Percentiles rank a stretch among this genome's conserved stretches.
Evolutionary conservation across 2,797 vertebrate species (phyloP).

Genomic region (Falco novaeseelandiae): DNA sequence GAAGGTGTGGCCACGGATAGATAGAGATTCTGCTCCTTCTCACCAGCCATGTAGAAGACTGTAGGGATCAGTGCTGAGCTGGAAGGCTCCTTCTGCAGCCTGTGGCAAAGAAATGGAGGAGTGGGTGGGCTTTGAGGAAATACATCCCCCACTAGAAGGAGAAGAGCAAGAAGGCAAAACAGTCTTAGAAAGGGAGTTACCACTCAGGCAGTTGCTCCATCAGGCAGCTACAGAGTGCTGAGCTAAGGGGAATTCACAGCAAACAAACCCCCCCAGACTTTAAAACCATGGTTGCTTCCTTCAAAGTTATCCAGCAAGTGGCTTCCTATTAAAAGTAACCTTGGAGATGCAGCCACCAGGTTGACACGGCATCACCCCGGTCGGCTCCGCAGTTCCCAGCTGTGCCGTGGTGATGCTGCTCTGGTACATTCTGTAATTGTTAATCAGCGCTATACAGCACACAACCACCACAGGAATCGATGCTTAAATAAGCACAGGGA

Average conservation of each 20-base stretch:
- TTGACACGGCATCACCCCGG: rapidly evolving
- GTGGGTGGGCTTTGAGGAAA: not conserved
- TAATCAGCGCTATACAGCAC: not conserved
- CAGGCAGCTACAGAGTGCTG: not conserved
- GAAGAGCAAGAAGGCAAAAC: not conserved
- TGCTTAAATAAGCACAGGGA: slow-evolving; percentile 3
- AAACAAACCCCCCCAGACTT: not conserved
- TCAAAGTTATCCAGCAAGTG: not conserved
- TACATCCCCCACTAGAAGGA: not conserved
- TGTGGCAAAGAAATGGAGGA: not conserved
- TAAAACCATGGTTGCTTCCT: not conserved
- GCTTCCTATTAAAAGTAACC: not conserved
- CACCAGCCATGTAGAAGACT: not conserved
- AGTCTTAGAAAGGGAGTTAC: not conserved
- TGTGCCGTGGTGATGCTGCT: not conserved
- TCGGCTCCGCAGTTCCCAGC: not conserved
- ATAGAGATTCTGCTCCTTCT: not conserved
- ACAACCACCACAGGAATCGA: not conserved
- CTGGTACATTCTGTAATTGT: slow-evolving; percentile 27
- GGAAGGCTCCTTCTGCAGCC: not conserved
- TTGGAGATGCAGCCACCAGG: not conserved
- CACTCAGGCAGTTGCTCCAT: not conserved
- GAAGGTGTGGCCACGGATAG: rapidly evolving
- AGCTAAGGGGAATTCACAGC: not conserved
- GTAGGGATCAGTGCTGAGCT: not conserved